Conservation (phyloP, 1,140 invertebrate species). For the Dinothrombium tinctorium region DNA sequence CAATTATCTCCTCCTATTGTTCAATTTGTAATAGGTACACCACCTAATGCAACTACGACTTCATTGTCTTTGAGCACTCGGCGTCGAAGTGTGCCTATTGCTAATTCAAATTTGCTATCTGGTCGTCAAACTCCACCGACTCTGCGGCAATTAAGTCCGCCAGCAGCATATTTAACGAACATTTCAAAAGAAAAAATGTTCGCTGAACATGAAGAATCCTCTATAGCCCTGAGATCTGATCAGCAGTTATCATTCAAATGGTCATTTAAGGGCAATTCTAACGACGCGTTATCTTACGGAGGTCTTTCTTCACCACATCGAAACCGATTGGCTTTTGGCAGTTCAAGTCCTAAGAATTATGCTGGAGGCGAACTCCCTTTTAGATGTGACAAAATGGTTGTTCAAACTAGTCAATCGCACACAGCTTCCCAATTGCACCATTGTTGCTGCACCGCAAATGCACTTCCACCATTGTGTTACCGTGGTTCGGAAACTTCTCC, state of each 20-base stretch:
- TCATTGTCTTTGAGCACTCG: background rate
- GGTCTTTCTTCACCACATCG: too few species aligned
- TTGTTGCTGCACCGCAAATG: background rate
- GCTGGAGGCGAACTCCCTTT: too few species aligned
- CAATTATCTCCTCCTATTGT: slow-evolving; percentile 10
- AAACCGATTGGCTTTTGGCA: too few species aligned
- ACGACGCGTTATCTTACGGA: too few species aligned
- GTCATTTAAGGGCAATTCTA: too few species aligned
- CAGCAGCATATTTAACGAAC: too few species aligned
- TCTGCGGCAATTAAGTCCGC: slow-evolving; percentile 1
- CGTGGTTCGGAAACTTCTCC: slow-evolving; percentile 20
- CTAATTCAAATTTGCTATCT: background rate
- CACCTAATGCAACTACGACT: background rate
- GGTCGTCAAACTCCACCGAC: background rate
- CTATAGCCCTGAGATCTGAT: too few species aligned
- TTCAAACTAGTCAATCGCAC: background rate
- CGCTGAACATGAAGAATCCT: too few species aligned
- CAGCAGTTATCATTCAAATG: too few species aligned
- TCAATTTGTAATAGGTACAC: slow-evolving; percentile 11
- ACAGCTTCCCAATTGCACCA: background rate
- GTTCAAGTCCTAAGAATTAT: too few species aligned
- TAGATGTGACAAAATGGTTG: too few species aligned
- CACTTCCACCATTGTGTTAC: background rate
- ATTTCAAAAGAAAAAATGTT: too few species aligned
- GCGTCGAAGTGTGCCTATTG: slow-evolving; percentile 5